Evolutionary conservation across 2,888 invertebrate species (phyloP).

Genomic region (Tethea ocularis): DNA sequence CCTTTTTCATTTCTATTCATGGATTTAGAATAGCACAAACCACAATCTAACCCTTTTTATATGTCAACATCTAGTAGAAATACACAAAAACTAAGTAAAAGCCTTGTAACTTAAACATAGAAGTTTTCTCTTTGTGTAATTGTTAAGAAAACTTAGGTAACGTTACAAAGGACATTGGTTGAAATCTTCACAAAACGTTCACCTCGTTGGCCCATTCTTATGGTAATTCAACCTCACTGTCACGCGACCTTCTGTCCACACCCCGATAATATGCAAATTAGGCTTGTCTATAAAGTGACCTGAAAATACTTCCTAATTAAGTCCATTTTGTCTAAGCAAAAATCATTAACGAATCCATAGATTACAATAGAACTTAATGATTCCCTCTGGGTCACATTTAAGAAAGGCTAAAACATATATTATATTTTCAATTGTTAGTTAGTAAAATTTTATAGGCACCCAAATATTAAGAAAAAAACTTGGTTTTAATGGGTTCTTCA

Average conservation of each 20-base stretch:
- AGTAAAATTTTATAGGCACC: slow-evolving; percentile 33
- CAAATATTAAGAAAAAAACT: slow-evolving; percentile 47
- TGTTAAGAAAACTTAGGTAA: slow-evolving; percentile 59
- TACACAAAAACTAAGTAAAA: slow-evolving; percentile 10
- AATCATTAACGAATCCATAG: slow-evolving; percentile 29
- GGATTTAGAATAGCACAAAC: slow-evolving; percentile 2
- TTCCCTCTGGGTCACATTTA: slow-evolving; percentile 11
- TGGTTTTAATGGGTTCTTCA: slow-evolving; percentile 64
- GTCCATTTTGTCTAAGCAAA: slow-evolving; percentile 54
- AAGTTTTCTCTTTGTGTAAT: slow-evolving; percentile 47
- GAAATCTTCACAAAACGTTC: slow-evolving; percentile 72
- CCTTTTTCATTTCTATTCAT: neutral
- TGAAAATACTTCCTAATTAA: slow-evolving; percentile 74
- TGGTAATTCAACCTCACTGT: slow-evolving; percentile 73
- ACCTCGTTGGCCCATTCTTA: slow-evolving; percentile 77
- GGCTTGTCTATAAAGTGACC: slow-evolving; percentile 72
- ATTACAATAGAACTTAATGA: slow-evolving; percentile 23
- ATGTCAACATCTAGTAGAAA: neutral
- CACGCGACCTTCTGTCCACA: slow-evolving; percentile 80
- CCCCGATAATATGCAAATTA: slow-evolving; percentile 81
- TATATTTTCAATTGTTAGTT: slow-evolving; percentile 24
- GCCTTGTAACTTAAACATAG: slow-evolving; percentile 31
- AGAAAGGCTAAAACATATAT: neutral
- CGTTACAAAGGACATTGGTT: slow-evolving; percentile 55
- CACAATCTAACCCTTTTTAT: slow-evolving; percentile 16